Percentiles rank a stretch among this genome's conserved stretches.
Conservation (phyloP, 2,888 invertebrate genomes). For the Eulithis prunata region DNA sequence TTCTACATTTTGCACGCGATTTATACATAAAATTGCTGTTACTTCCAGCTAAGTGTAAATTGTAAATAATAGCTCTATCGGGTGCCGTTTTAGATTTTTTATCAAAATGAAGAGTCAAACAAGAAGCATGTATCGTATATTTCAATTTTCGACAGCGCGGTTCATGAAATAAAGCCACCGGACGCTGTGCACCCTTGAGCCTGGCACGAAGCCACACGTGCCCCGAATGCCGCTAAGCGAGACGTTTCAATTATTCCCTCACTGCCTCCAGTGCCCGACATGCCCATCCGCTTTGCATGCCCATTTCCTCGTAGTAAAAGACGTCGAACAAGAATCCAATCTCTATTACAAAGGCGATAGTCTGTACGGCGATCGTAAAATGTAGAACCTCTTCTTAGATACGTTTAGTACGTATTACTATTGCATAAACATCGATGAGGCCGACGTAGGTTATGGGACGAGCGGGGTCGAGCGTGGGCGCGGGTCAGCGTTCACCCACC, state of each 20-base stretch:
- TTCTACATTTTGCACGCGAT: slow-evolving; percentile 61
- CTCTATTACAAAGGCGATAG: slow-evolving; percentile 53
- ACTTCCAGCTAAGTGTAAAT: slow-evolving; percentile 39
- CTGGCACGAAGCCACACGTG: slow-evolving; percentile 66
- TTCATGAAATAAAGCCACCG: slow-evolving; percentile 47
- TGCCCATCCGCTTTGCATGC: slow-evolving; percentile 53
- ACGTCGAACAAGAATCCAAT: slow-evolving; percentile 54
- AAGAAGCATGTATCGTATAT: slow-evolving; percentile 42
- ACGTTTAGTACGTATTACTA: slow-evolving; percentile 64
- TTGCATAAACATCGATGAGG: slow-evolving; percentile 59
- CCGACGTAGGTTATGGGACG: slow-evolving; percentile 53
- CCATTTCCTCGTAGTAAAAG: slow-evolving; percentile 57
- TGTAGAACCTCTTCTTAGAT: slow-evolving; percentile 65
- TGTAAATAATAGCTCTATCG: slow-evolving; percentile 34
- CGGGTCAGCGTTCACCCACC: slow-evolving; percentile 31
- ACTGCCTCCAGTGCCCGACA: slow-evolving; percentile 41
- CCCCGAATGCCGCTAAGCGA: slow-evolving; percentile 50
- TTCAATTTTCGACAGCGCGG: slow-evolving; percentile 46
- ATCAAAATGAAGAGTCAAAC: slow-evolving; percentile 39
- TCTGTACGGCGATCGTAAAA: slow-evolving; percentile 63
- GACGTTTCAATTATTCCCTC: slow-evolving; percentile 65
- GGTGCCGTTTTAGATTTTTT: slow-evolving; percentile 36
- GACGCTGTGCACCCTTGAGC: slow-evolving; percentile 39
- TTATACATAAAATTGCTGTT: slow-evolving; percentile 60
- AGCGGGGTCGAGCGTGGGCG: slow-evolving; percentile 56